Evolutionary conservation across 2,113 vertebrate genomes (phyloP).

Genomic region (Macquaria australasica): DNA sequence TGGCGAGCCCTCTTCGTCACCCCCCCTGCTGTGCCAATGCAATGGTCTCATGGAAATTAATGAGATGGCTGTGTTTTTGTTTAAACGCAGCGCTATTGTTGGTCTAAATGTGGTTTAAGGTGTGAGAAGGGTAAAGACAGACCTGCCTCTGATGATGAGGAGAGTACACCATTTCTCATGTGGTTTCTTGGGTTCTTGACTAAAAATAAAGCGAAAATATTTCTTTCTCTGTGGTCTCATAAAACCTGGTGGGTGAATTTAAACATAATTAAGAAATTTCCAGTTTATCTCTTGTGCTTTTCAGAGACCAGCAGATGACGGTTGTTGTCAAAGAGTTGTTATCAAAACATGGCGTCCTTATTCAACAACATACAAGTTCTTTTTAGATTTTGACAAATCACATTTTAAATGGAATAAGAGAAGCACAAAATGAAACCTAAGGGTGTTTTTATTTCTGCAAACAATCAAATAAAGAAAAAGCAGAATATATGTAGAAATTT

Average conservation of each 20-base stretch:
- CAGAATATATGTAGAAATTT: not conserved
- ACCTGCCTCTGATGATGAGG: constrained; percentile 24
- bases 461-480: constrained; percentile 10
- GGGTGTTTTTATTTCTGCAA: not conserved
- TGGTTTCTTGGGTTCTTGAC: constrained; percentile 52
- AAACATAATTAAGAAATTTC: not conserved
- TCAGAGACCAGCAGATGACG: not conserved
- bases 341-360: not conserved
- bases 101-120: constrained; percentile 51
- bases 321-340: not conserved
- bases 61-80: constrained; percentile 44
- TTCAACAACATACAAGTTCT: not conserved
- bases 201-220: constrained; percentile 22
- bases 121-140: constrained; percentile 41
- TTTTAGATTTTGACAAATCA: not conserved
- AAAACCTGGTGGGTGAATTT: not conserved
- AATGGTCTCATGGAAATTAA: constrained; percentile 58
- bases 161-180: constrained; percentile 42
- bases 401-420: not conserved
- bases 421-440: not conserved
- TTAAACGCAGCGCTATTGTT: constrained; percentile 65
- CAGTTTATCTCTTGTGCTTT: not conserved
- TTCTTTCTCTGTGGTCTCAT: not conserved
- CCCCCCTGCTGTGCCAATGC: constrained; percentile 43
- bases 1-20: constrained; percentile 10